Conservation (phyloP, 2,888 invertebrate genomes). For the Lasioglossum zephyrum region DNA sequence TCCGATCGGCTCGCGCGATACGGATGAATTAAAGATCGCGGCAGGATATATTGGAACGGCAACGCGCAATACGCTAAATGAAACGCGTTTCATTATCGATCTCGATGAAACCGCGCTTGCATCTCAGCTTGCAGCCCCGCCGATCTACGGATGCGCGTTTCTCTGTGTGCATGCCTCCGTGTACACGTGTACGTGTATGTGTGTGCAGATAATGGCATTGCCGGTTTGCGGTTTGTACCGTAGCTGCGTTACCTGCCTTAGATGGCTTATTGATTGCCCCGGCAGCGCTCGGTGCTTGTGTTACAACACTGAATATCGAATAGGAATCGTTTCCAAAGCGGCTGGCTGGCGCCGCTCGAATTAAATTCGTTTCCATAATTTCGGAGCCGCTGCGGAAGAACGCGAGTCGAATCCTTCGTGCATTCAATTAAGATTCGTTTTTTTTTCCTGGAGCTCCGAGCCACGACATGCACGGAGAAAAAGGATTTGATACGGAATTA, state of each 20-base stretch:
- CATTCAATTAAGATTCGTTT: constrained; percentile 25
- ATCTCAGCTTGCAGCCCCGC: constrained; percentile 58
- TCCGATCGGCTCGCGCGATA: constrained; percentile 59
- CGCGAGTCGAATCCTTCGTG: neutral
- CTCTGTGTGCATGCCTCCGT: constrained; percentile 18
- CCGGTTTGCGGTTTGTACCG: constrained; percentile 71
- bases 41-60: constrained; percentile 60
- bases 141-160: neutral
- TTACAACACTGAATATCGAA: constrained; percentile 63
- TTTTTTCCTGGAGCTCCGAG: neutral
- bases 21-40: constrained; percentile 70
- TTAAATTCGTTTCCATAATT: constrained; percentile 12
- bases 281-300: constrained; percentile 56
- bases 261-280: constrained; percentile 75
- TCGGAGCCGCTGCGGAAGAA: neutral
- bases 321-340: constrained; percentile 40
- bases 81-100: constrained; percentile 71
- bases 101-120: constrained; percentile 64
- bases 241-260: constrained; percentile 68
- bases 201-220: constrained; percentile 68
- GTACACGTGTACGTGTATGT: constrained; percentile 1
- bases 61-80: constrained; percentile 58
- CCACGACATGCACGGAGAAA: neutral
- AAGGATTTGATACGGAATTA: constrained; percentile 35
- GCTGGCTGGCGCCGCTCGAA: neutral